phyloP scores from a whole-genome alignment of 37 sponge, comb jelly and placozoan genomes.

The Ianthella basta region DNA sequence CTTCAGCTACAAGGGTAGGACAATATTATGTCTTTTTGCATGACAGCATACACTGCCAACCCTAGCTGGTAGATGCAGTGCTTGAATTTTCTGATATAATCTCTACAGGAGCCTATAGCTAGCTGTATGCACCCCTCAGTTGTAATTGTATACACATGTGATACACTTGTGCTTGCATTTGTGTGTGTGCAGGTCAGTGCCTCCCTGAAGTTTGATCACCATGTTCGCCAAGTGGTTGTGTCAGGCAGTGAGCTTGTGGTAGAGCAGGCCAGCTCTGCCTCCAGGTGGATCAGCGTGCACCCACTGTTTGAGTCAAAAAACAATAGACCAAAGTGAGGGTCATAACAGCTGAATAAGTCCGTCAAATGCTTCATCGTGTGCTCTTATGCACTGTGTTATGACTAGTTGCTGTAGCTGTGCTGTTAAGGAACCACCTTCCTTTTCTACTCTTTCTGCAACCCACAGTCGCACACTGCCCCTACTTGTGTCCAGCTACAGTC shows the following conservation, averaged over 20 bases:
- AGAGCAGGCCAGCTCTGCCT: neutral
- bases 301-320: neutral
- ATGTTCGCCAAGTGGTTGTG: neutral
- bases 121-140: too few species aligned
- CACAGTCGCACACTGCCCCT: conserved; percentile 5
- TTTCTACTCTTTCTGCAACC: too few species aligned
- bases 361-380: neutral
- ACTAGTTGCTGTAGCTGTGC: too few species aligned
- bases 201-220: conserved; percentile 17
- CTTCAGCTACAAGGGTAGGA: too few species aligned
- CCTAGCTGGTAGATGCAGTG: too few species aligned
- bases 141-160: too few species aligned
- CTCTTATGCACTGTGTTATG: neutral
- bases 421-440: too few species aligned
- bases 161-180: too few species aligned
- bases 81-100: too few species aligned
- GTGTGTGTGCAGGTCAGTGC: neutral
- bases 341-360: neutral
- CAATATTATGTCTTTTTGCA: too few species aligned
- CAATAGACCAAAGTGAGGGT: conserved; percentile 5
- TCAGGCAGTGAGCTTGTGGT: conserved; percentile 16
- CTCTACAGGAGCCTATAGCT: too few species aligned
- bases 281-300: neutral
- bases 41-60: too few species aligned
- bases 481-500: conserved; percentile 5